Conservation (phyloP, 2,797 vertebrate genomes). For the Agapornis canus region DNA sequence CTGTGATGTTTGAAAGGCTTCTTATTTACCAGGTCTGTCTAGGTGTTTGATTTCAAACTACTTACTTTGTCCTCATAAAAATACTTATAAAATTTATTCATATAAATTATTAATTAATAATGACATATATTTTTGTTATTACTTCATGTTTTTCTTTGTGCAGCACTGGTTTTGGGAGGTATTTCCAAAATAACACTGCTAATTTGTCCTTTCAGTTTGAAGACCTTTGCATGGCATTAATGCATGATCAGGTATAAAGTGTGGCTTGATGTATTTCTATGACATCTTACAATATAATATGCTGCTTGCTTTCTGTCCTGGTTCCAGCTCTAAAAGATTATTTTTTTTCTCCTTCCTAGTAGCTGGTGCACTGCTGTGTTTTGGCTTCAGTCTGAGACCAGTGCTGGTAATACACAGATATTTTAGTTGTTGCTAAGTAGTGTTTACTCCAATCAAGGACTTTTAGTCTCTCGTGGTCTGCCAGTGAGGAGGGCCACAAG, state of each 20-base stretch:
- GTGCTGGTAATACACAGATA: background rate
- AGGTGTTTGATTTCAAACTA: background rate
- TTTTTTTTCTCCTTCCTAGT: background rate
- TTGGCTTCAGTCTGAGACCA: background rate
- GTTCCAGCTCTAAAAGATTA: background rate
- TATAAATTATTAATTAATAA: background rate
- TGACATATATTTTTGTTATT: background rate
- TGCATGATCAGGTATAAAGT: fast-evolving
- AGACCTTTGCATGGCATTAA: background rate
- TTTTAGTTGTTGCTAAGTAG: background rate
- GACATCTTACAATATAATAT: background rate
- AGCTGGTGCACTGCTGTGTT: background rate
- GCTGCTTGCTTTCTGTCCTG: background rate
- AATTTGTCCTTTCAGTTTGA: background rate
- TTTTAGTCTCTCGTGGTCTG: background rate
- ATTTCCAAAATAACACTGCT: background rate
- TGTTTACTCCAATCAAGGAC: background rate
- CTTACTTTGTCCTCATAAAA: background rate
- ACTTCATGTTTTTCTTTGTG: background rate
- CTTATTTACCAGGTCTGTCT: background rate
- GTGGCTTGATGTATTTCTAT: background rate
- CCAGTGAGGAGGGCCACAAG: background rate
- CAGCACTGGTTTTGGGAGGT: background rate
- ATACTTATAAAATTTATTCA: background rate
- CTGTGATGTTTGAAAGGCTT: background rate